Percentiles rank a stretch among this genome's conserved stretches.
phyloP scores from a whole-genome alignment of 2,888 invertebrate genomes.

The Lymantria monacha region DNA sequence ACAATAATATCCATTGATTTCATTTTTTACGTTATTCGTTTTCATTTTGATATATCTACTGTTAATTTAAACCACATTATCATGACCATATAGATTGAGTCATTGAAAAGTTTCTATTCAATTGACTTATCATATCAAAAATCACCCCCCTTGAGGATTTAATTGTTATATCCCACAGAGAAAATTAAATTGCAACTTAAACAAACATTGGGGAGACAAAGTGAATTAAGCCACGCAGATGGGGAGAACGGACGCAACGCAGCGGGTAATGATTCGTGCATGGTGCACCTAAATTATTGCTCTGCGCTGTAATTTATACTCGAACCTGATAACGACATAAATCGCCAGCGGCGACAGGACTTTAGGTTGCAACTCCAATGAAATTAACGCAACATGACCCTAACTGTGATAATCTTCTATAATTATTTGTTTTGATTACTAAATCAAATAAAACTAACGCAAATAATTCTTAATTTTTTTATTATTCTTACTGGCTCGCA shows the following conservation, averaged over 20 bases:
- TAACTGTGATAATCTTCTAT: constrained; percentile 55
- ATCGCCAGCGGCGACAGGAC: constrained; percentile 70
- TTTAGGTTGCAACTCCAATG: constrained; percentile 62
- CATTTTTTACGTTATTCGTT: constrained; percentile 17
- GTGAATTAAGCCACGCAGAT: constrained; percentile 69
- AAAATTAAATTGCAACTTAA: constrained; percentile 64
- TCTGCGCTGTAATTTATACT: constrained; percentile 75
- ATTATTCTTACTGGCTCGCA: too few species aligned
- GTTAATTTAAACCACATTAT: constrained; percentile 2
- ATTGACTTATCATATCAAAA: constrained; percentile 9
- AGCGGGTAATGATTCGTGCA: constrained; percentile 81
- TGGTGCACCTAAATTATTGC: constrained; percentile 80
- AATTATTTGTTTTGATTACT: constrained; percentile 1
- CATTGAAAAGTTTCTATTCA: neutral
- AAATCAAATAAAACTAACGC: neutral
- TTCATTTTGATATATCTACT: constrained; percentile 19
- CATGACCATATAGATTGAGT: constrained; percentile 32
- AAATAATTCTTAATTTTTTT: neutral
- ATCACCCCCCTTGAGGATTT: constrained; percentile 17
- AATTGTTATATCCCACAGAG: constrained; percentile 39
- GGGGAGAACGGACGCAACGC: constrained; percentile 46
- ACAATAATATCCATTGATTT: constrained; percentile 37
- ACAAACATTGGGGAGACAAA: constrained; percentile 69
- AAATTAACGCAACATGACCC: constrained; percentile 70
- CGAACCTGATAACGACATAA: constrained; percentile 78